Percentiles rank a stretch among this genome's conserved stretches.
Evolutionary conservation across 2,113 vertebrate genomes (phyloP).

Genomic region (Pteruthius melanotis): DNA sequence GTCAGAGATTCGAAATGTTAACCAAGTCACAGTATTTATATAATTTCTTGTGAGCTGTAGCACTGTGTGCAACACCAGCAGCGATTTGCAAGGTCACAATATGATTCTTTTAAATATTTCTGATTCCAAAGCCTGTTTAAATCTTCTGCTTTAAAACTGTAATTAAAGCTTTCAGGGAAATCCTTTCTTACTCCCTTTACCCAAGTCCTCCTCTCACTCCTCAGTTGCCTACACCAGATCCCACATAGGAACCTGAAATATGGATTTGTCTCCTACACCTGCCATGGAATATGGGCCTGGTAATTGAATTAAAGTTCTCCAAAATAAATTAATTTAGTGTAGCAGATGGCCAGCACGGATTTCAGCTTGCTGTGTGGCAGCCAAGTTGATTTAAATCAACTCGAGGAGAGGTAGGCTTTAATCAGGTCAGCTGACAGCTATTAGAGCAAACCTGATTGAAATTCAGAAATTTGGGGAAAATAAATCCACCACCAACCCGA

Average conservation of each 20-base stretch:
- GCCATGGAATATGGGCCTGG: neutral
- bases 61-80: neutral
- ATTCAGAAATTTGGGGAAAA: conserved; percentile 41
- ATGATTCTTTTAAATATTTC: neutral
- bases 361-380: conserved; percentile 47
- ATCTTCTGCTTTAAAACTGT: neutral
- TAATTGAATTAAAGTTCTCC: conserved; percentile 50
- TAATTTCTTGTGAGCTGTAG: neutral
- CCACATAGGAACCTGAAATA: neutral
- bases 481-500: neutral
- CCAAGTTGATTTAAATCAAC: conserved; percentile 64
- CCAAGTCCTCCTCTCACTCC: neutral
- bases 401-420: conserved; percentile 36
- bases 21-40: neutral
- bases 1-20: neutral
- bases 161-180: conserved; percentile 41
- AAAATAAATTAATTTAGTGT: conserved; percentile 50
- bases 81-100: conserved; percentile 11
- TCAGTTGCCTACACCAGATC: neutral
- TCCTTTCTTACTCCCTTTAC: neutral
- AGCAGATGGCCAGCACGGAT: conserved; percentile 61
- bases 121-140: conserved; percentile 6
- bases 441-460: conserved; percentile 40
- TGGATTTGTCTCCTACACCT: neutral
- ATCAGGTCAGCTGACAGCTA: conserved; percentile 63